These are phyloP conservation scores for Apogon hyalosoma DNA, from an alignment of 2,797 vertebrate species.

Conservation along the genomic window DNA sequence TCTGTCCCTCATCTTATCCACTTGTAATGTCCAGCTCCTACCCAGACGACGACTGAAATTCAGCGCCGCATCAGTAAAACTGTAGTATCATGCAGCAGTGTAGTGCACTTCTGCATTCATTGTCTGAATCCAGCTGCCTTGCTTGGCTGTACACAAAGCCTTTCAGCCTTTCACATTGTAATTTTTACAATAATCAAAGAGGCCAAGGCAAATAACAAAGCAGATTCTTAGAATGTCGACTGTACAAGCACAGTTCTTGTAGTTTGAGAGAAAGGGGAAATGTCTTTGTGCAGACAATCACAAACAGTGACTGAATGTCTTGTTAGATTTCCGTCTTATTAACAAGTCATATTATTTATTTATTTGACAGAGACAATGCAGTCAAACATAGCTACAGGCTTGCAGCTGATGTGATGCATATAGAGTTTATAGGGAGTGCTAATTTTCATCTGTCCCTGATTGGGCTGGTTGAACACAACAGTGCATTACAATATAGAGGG, in stretches of 20 bases:
- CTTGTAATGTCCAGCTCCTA: neutral
- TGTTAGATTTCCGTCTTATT: neutral
- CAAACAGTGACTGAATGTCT: neutral
- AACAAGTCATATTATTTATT: neutral
- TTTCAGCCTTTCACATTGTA: neutral
- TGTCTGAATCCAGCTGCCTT: neutral
- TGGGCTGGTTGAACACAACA: too few relatives aligned
- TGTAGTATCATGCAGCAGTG: neutral
- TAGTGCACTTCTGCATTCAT: neutral
- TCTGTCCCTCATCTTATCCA: slow-evolving; percentile 1
- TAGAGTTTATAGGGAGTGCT: too few relatives aligned
- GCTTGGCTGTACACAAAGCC: neutral
- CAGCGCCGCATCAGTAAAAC: neutral
- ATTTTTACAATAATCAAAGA: neutral
- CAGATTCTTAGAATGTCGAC: neutral
- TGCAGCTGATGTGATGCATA: too few relatives aligned
- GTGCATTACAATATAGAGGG: too few relatives aligned
- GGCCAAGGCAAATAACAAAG: neutral
- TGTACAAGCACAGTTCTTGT: neutral
- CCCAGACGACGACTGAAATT: neutral
- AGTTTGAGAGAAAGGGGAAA: neutral
- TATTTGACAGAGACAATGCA: too few relatives aligned
- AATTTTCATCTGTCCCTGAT: too few relatives aligned
- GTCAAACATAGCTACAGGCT: too few relatives aligned
- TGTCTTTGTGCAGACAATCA: neutral